These are phyloP conservation scores for Cancer borealis DNA, from an alignment of 2,888 invertebrate genomes.

Conservation along the genomic window DNA sequence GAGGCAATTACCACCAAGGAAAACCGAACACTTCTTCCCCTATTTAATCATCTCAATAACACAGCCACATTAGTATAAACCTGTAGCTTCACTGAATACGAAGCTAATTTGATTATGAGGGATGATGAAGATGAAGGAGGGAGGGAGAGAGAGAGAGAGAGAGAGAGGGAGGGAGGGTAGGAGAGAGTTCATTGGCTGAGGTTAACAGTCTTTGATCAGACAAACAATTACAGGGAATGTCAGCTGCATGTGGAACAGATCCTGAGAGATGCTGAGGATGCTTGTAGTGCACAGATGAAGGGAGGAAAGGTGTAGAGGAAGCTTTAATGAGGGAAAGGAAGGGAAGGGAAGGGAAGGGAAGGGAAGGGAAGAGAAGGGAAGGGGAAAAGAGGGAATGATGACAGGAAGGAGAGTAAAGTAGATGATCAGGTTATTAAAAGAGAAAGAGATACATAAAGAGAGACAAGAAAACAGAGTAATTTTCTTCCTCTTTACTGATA, in stretches of 20 bases:
- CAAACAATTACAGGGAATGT: constrained; percentile 60
- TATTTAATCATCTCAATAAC: background rate
- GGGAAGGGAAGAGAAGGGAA: background rate
- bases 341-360: no score
- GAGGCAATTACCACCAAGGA: background rate
- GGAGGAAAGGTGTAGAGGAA: background rate
- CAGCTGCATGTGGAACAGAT: constrained; percentile 53
- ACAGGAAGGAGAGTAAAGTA: background rate
- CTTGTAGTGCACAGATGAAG: background rate
- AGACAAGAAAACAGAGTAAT: background rate
- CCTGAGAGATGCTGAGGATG: constrained; percentile 52
- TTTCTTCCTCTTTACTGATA: background rate
- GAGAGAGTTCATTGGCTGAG: background rate
- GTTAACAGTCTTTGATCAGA: constrained; percentile 46
- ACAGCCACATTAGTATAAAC: background rate
- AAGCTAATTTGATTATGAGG: constrained; percentile 1
- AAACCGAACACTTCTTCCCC: background rate
- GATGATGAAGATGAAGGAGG: background rate
- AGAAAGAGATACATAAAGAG: background rate
- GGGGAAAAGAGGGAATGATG: no score
- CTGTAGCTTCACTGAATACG: background rate
- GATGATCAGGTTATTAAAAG: background rate
- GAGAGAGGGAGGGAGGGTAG: background rate
- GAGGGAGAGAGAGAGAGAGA: background rate
- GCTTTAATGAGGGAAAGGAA: background rate